These are phyloP conservation scores for Sitobion miscanthi DNA, from an alignment of 1,140 invertebrate genomes.

Conservation along the genomic window DNA sequence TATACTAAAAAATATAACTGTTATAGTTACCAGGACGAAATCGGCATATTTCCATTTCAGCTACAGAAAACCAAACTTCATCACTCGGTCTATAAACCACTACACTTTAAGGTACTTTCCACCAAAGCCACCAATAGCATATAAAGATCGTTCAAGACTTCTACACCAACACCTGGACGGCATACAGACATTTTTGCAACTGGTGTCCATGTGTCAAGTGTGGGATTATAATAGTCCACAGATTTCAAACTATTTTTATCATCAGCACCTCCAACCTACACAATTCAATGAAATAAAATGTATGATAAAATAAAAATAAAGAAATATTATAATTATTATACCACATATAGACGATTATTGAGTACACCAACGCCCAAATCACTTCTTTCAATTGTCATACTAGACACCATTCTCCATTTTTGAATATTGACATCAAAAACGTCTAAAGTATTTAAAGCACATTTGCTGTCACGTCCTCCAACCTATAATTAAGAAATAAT, in stretches of 20 bases:
- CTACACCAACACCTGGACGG: constrained; percentile 87
- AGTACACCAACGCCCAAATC: constrained; percentile 90
- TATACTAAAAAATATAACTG: too few species aligned
- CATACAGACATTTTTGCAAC: constrained; percentile 87
- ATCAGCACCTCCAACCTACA: constrained; percentile 88
- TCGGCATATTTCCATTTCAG: too few species aligned
- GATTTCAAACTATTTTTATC: constrained; percentile 88
- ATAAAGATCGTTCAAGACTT: constrained; percentile 87
- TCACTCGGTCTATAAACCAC: too few species aligned
- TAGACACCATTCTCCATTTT: constrained; percentile 82
- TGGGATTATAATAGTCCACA: constrained; percentile 91
- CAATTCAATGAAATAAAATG: constrained; percentile 29
- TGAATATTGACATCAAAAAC: constrained; percentile 80
- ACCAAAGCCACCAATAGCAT: constrained; percentile 91
- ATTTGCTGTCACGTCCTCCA: constrained; percentile 88
- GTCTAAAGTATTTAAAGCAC: constrained; percentile 84
- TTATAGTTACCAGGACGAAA: too few species aligned
- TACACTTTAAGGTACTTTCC: constrained; percentile 70
- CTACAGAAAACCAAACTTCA: too few species aligned
- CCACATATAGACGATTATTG: constrained; percentile 77
- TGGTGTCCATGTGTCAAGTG: constrained; percentile 80
- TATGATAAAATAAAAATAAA: constrained; percentile 50
- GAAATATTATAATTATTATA: constrained; percentile 63
- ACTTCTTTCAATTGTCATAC: constrained; percentile 82
- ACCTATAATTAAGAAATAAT: constrained; percentile 63